A percentile compares a stretch with the other conserved stretches of the same genome.
Conservation (phyloP, 2,888 invertebrate genomes). For the Macrosoma leucophasiata region DNA sequence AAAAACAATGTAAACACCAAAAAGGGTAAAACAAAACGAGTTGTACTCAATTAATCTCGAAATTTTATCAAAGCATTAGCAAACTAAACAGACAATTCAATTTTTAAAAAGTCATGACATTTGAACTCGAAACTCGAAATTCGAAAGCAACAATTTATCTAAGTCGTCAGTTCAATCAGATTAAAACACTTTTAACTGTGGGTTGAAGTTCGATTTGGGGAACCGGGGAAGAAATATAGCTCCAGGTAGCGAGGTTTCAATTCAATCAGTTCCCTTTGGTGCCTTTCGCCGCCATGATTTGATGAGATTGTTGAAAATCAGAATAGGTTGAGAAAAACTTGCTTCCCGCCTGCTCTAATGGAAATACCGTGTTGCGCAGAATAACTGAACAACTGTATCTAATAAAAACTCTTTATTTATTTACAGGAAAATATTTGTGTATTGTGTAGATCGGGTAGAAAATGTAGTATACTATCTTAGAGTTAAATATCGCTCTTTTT, state of each 20-base stretch:
- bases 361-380: slow-evolving; percentile 54
- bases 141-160: slow-evolving; percentile 47
- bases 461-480: no score
- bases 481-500: no score
- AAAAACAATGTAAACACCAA: no score
- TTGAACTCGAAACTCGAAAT: no score
- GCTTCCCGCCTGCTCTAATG: slow-evolving; percentile 44
- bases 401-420: no score
- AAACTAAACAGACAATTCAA: no score
- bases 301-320: slow-evolving; percentile 72
- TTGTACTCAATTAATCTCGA: no score
- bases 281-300: slow-evolving; percentile 58
- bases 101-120: no score
- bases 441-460: no score
- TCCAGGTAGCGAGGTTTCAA: slow-evolving; percentile 62
- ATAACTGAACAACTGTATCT: no score
- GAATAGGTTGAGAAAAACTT: slow-evolving; percentile 57
- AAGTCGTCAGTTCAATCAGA: slow-evolving; percentile 69
- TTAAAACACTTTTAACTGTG: slow-evolving; percentile 72
- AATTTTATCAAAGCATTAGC: no score
- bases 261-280: slow-evolving; percentile 70
- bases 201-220: slow-evolving; percentile 69
- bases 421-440: slow-evolving; percentile 23
- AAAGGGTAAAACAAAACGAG: no score
- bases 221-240: slow-evolving; percentile 67